Conservation (phyloP, 2,113 vertebrate species). For the Indicator indicator region DNA sequence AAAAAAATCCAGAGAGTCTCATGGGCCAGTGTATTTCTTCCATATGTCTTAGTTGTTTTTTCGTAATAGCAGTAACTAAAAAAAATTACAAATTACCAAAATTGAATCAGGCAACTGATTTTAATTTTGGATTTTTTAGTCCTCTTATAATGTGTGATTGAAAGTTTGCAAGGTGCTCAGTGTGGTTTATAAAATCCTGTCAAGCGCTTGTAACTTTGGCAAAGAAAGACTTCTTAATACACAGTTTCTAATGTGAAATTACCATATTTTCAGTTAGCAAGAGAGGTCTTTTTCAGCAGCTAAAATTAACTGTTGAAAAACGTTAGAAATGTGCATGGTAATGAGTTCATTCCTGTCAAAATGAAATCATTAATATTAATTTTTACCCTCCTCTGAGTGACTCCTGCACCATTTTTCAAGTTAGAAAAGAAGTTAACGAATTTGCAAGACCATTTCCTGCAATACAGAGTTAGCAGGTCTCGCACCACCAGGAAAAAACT, state of each 20-base stretch:
- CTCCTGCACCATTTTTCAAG: slow-evolving; percentile 59
- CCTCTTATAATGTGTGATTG: slow-evolving; percentile 56
- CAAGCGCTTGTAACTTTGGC: slow-evolving; percentile 64
- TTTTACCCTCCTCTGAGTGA: slow-evolving; percentile 57
- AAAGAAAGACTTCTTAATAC: slow-evolving; percentile 69
- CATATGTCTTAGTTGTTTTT: neutral
- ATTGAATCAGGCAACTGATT: slow-evolving; percentile 32
- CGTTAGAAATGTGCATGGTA: slow-evolving; percentile 68
- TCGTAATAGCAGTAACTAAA: neutral
- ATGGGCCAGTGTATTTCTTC: neutral
- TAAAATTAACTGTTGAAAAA: slow-evolving; percentile 74
- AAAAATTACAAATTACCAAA: slow-evolving; percentile 3
- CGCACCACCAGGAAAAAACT: neutral
- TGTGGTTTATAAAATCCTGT: slow-evolving; percentile 69
- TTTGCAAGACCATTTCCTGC: slow-evolving; percentile 25
- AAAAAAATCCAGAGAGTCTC: neutral
- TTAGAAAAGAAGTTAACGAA: slow-evolving; percentile 29
- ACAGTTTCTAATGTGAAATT: slow-evolving; percentile 70
- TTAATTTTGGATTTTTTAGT: slow-evolving; percentile 59
- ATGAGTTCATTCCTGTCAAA: slow-evolving; percentile 68
- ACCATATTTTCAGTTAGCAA: slow-evolving; percentile 67
- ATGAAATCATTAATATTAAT: slow-evolving; percentile 72
- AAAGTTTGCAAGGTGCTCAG: slow-evolving; percentile 61
- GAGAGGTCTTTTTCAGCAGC: slow-evolving; percentile 68
- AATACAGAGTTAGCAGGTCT: neutral